Conservation (phyloP, 2,113 vertebrate genomes). For the Clarias batrachus region DNA sequence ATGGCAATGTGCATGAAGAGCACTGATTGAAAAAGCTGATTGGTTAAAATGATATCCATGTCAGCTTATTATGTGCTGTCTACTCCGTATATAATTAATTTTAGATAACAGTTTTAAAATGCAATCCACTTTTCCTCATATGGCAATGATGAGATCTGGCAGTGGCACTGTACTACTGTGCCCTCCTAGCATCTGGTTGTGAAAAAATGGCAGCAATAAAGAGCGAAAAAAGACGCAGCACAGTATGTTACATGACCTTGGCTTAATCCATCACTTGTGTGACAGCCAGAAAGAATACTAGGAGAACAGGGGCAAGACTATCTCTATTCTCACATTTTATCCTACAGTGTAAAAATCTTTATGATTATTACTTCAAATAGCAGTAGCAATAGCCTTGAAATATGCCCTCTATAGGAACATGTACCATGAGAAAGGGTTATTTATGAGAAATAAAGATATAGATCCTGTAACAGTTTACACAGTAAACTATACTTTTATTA, state of each 20-base stretch:
- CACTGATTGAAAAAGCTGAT: neutral
- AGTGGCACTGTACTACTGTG: neutral
- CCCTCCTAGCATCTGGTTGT: slow-evolving; percentile 45
- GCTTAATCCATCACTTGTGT: slow-evolving; percentile 63
- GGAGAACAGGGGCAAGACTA: slow-evolving; percentile 35
- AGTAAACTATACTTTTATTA: neutral
- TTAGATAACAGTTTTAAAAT: slow-evolving; percentile 1
- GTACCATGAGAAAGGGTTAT: neutral
- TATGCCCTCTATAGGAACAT: neutral
- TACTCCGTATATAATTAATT: slow-evolving; percentile 1
- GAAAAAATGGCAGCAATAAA: neutral
- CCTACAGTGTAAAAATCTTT: neutral
- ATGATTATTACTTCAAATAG: neutral
- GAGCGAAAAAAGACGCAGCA: slow-evolving; percentile 39
- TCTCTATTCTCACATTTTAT: slow-evolving; percentile 1
- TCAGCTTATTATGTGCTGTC: slow-evolving; percentile 1
- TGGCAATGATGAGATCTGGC: slow-evolving; percentile 33
- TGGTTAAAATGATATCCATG: neutral
- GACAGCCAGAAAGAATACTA: slow-evolving; percentile 43
- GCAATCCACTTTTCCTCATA: neutral
- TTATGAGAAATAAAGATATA: neutral
- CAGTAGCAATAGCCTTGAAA: neutral
- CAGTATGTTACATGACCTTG: slow-evolving; percentile 59
- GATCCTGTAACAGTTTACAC: neutral
- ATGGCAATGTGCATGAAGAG: neutral